Conservation (phyloP, 2,797 vertebrate genomes). For the Manis pentadactyla region DNA sequence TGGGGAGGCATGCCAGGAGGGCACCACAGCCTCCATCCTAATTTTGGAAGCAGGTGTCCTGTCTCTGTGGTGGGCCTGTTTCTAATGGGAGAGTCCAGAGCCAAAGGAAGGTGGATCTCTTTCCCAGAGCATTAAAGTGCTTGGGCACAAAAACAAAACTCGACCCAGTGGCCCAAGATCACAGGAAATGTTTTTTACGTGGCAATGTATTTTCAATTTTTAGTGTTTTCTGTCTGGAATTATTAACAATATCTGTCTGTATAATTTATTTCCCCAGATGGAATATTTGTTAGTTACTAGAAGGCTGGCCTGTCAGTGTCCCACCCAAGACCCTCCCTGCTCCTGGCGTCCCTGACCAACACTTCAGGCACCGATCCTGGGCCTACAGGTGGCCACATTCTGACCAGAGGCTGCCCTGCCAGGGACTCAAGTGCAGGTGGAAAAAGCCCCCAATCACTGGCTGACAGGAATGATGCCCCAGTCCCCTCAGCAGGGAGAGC, state of each 20-base stretch:
- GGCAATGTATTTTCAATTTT: not conserved
- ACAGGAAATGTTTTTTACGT: not conserved
- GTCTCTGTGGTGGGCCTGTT: conserved; percentile 35
- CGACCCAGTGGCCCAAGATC: not conserved
- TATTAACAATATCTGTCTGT: not conserved
- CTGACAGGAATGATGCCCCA: accelerated
- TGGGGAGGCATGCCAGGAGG: accelerated
- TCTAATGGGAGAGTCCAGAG: not conserved
- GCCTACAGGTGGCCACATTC: not conserved
- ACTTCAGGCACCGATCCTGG: accelerated
- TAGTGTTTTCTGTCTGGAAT: not conserved
- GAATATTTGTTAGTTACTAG: not conserved
- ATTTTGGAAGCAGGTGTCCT: not conserved
- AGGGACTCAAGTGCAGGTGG: accelerated
- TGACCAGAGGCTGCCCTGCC: not conserved
- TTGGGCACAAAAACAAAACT: not conserved
- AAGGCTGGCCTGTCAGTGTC: too few species aligned
- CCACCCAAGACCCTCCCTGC: not conserved
- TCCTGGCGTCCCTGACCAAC: not conserved
- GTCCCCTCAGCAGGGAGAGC: accelerated
- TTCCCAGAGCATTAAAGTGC: not conserved
- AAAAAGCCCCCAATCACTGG: accelerated
- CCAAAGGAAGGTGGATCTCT: not conserved
- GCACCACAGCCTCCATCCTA: not conserved
- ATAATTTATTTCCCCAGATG: not conserved